A percentile compares a stretch with the other conserved stretches of the same genome.
These are phyloP conservation scores for Labroides dimidiatus DNA, from an alignment of 2,797 vertebrate species.

Conservation along the genomic window DNA sequence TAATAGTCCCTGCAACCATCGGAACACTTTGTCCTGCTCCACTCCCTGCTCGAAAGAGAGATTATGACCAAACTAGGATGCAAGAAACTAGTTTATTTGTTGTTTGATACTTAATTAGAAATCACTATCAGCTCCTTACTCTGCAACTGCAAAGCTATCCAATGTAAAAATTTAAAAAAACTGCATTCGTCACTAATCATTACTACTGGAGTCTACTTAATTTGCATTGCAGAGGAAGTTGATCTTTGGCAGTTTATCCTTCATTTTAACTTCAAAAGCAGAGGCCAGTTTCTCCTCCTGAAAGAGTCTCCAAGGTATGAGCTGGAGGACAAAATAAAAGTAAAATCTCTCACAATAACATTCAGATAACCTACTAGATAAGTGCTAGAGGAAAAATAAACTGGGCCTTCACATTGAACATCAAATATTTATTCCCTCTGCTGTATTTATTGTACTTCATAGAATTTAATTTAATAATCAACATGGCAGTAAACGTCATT, in stretches of 20 bases:
- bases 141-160: background rate
- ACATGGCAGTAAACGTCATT: background rate
- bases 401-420: background rate
- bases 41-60: background rate
- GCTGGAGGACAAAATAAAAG: background rate
- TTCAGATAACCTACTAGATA: background rate
- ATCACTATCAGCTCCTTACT: conserved; percentile 2
- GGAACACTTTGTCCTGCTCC: conserved; percentile 25
- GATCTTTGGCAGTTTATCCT: background rate
- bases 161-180: background rate
- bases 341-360: background rate
- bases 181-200: background rate
- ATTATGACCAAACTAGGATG: conserved; percentile 19
- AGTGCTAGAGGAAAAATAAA: background rate
- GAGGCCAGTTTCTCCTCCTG: background rate
- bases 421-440: background rate
- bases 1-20: conserved; percentile 16
- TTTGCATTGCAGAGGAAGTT: background rate
- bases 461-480: background rate
- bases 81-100: conserved; percentile 1
- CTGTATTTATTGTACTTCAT: background rate
- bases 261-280: background rate
- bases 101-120: background rate
- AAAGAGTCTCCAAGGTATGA: background rate
- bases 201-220: background rate